A percentile compares a stretch with the other conserved stretches of the same genome.
Evolutionary conservation across 92 coral and sea anemone species (phyloP).

Genomic region (Porites divaricata): DNA sequence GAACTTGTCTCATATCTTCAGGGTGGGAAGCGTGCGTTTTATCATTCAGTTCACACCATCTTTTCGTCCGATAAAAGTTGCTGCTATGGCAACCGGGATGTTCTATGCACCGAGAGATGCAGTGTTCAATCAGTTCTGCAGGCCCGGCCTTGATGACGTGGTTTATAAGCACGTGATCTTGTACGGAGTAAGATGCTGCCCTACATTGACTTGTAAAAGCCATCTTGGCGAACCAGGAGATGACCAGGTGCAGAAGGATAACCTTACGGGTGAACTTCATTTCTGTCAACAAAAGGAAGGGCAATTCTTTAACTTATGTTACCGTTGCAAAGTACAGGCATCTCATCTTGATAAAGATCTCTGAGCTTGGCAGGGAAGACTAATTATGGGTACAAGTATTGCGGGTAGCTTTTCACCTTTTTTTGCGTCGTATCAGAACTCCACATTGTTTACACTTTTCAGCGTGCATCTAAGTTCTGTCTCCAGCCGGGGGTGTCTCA

Average conservation of each 20-base stretch:
- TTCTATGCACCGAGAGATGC: not conserved
- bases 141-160: conserved; percentile 3
- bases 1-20: conserved; percentile 4
- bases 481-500: no score
- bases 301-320: no score
- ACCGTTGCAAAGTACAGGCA: no score
- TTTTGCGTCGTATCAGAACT: no score
- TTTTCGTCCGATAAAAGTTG: conserved; percentile 10
- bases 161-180: conserved; percentile 12
- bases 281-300: not conserved
- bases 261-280: not conserved
- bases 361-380: no score
- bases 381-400: no score
- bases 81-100: conserved; percentile 37
- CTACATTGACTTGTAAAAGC: not conserved
- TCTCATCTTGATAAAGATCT: no score
- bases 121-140: not conserved
- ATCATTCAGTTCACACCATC: conserved; percentile 18
- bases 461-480: no score
- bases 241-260: not conserved
- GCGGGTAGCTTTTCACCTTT: no score
- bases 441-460: no score
- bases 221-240: not conserved
- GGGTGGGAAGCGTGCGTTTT: conserved; percentile 26
- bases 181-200: conserved; percentile 9